Base-by-base conservation (phyloP, 2,888 invertebrate species). In the Diogma glabrata region DNA sequence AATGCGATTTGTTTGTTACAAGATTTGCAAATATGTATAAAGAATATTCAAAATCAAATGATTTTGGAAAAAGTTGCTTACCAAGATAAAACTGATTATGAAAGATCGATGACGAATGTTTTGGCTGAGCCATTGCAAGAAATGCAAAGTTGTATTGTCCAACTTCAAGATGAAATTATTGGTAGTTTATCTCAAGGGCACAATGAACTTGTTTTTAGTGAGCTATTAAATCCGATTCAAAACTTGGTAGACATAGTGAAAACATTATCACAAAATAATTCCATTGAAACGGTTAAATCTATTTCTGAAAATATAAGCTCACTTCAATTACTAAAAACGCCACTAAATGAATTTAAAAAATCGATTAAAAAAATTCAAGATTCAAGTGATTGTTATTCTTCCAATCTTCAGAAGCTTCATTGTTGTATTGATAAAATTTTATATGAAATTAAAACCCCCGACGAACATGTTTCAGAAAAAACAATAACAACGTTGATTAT, bases 241-340 rank as follows among this genome's bases (percentile, higher is more conserved):
- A 55, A 58, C 14, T 51, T 58, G 4, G 52, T 58, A 6, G 56
- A 57, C 6, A 57, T 57, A 2, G 28, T 60, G 6, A 57, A 56
- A 50, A 53, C 55, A 16, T 54, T 57, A 9, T 58, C 54, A 0
- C 71, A 74, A 56, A 71, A 73, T 33, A 57, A 69, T 10, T 54
- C 65, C 2, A 59, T 72, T 51, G 73, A 74, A 56, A 60, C 62
- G 24, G 61, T 69, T 9, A 60, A 64, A 1, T 52, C 61, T 33
- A 17, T 61, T 20, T 53, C 59, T 8, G 52, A 55, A 9, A 56
- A 57, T 22, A 23, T 20, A 17, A 14, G 19, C 19, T 30, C 20
- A 1, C 47, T 57, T 12, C 52, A 55, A 53, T 53, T 53, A 6
- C 33, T 56, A 36, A 55, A 55, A 17, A 47, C 49, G 22, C 55